These are phyloP conservation scores for Zaprionus taronus DNA, from an alignment of 1,140 invertebrate genomes.

Conservation along the genomic window DNA sequence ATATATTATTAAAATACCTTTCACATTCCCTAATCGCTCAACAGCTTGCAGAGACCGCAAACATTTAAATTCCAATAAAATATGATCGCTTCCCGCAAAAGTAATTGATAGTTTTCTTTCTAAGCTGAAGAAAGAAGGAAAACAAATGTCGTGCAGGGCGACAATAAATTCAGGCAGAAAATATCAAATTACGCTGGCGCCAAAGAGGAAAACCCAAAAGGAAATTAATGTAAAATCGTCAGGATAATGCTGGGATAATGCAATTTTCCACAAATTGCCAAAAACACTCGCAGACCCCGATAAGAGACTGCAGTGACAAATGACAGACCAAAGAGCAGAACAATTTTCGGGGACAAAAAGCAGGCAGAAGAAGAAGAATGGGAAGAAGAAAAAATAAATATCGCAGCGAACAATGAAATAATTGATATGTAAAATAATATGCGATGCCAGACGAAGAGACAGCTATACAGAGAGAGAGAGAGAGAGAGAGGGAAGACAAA, in stretches of 20 bases:
- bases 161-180: conserved; percentile 53
- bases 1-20: too few relatives aligned
- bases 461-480: neutral
- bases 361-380: neutral
- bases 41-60: conserved; percentile 25
- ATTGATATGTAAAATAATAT: conserved; percentile 84
- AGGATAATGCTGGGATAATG: conserved; percentile 45
- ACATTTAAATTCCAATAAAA: neutral
- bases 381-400: conserved; percentile 24
- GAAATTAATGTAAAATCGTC: conserved; percentile 44
- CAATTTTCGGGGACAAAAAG: conserved; percentile 32
- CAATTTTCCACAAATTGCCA: conserved; percentile 62
- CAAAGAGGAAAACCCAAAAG: conserved; percentile 26
- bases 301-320: conserved; percentile 20
- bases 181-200: conserved; percentile 56
- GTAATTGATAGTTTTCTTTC: conserved; percentile 44
- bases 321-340: conserved; percentile 21
- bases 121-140: conserved; percentile 19
- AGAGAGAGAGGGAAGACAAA: conserved; percentile 36
- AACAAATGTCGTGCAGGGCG: conserved; percentile 55
- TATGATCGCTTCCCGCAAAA: neutral
- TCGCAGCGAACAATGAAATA: conserved; percentile 64
- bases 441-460: conserved; percentile 7
- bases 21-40: conserved; percentile 12
- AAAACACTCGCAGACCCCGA: conserved; percentile 5